Percentiles rank a stretch among this genome's conserved stretches.
Conservation (phyloP, 1,140 invertebrate species). For the Macrostomum lignano region DNA sequence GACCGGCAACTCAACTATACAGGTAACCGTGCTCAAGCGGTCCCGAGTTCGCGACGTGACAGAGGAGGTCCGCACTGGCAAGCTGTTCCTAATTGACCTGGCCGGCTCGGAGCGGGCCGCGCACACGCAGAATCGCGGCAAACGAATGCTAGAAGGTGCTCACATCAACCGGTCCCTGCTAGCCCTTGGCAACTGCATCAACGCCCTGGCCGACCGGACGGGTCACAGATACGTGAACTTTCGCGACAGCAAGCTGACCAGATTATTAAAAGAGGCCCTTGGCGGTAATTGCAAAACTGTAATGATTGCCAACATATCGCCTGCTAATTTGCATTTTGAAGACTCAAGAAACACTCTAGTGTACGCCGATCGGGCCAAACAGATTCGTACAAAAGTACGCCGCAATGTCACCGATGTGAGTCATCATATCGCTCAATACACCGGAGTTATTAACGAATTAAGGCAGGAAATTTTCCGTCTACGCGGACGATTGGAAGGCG, state of each 20-base stretch:
- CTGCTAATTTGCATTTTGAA: slow-evolving; percentile 38
- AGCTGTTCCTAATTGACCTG: slow-evolving; percentile 68
- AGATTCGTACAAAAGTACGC: slow-evolving; percentile 1
- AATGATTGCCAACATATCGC: slow-evolving; percentile 81
- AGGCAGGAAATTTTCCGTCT: background rate
- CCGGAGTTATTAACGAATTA: background rate
- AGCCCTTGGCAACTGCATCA: slow-evolving; percentile 75
- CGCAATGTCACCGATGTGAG: background rate
- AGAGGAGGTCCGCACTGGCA: slow-evolving; percentile 23
- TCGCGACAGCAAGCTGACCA: slow-evolving; percentile 68
- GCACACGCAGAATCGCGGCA: slow-evolving; percentile 57
- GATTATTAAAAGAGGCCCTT: slow-evolving; percentile 67
- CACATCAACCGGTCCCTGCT: slow-evolving; percentile 70
- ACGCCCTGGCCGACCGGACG: slow-evolving; percentile 35
- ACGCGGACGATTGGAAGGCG: background rate
- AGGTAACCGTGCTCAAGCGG: background rate
- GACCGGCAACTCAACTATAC: too few relatives aligned
- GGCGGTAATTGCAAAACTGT: slow-evolving; percentile 73
- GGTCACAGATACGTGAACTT: slow-evolving; percentile 64
- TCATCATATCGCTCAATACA: background rate
- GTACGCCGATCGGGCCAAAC: slow-evolving; percentile 35
- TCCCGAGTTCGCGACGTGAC: background rate
- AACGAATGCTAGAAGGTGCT: slow-evolving; percentile 62
- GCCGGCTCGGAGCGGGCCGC: slow-evolving; percentile 69
- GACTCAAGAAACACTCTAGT: slow-evolving; percentile 85